Conservation (phyloP, 1,140 invertebrate species). For the Anagrus nilaparvatae region DNA sequence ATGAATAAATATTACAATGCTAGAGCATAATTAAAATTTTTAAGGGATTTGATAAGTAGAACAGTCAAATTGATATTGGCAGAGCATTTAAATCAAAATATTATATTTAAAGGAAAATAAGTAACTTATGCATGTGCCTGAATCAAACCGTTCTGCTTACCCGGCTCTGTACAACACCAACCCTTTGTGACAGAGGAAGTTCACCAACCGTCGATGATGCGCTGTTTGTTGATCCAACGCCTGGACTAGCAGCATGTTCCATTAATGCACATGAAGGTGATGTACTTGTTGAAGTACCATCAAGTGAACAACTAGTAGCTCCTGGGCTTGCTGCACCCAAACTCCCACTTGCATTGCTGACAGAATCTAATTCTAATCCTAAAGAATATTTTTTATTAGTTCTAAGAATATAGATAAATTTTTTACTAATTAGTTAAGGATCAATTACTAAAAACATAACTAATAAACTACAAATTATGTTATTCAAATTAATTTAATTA, state of each 20-base stretch:
- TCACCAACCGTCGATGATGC: slow-evolving; percentile 42
- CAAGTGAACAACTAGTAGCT: slow-evolving; percentile 55
- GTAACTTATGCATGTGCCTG: slow-evolving; percentile 32
- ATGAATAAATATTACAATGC: not conserved
- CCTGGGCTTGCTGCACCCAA: slow-evolving; percentile 67
- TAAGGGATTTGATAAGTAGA: no score
- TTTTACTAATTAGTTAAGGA: no score
- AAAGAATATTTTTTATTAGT: slow-evolving; percentile 7
- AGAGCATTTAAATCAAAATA: slow-evolving; percentile 26
- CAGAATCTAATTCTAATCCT: slow-evolving; percentile 61
- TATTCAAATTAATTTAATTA: no score
- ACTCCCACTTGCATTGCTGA: slow-evolving; percentile 59
- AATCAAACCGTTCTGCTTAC: slow-evolving; percentile 53
- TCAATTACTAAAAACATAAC: no score
- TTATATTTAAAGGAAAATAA: not conserved
- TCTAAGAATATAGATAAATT: no score
- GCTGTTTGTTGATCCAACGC: slow-evolving; percentile 51
- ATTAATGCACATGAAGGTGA: slow-evolving; percentile 45
- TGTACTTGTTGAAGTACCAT: slow-evolving; percentile 48
- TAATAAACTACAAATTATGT: no score
- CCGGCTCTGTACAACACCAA: slow-evolving; percentile 70
- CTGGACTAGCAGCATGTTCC: slow-evolving; percentile 44
- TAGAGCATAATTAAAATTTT: not conserved
- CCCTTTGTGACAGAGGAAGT: slow-evolving; percentile 28
- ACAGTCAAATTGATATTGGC: slow-evolving; percentile 57